Evolutionary conservation across 2,888 invertebrate genomes (phyloP).

Genomic region (Gortyna flavago): DNA sequence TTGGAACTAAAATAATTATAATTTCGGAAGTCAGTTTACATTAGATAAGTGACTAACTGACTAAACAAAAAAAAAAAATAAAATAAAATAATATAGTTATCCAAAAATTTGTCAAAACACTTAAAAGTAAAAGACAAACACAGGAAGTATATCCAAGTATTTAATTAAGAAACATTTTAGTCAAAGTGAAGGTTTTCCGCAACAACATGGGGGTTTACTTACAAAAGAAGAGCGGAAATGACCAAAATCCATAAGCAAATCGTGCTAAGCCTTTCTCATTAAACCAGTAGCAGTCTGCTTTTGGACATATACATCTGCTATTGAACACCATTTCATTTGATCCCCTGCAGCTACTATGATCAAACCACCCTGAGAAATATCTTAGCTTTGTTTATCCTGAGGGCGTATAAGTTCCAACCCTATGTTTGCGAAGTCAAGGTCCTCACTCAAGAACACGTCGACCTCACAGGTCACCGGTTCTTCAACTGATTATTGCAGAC

Average conservation of each 20-base stretch:
- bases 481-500: neutral
- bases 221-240: too few species aligned
- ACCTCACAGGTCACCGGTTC: neutral
- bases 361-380: too few species aligned
- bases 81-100: too few species aligned
- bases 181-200: too few species aligned
- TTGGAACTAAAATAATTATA: neutral
- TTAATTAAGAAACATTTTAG: too few species aligned
- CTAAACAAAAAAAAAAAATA: neutral
- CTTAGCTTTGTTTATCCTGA: too few species aligned
- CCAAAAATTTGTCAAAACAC: neutral
- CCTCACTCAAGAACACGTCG: too few species aligned
- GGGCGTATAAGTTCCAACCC: neutral
- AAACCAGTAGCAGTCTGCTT: too few species aligned
- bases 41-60: neutral
- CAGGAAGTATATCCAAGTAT: neutral
- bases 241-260: too few species aligned
- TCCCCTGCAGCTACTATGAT: neutral
- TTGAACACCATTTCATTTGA: neutral
- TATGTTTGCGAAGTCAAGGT: neutral
- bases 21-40: neutral
- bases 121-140: neutral
- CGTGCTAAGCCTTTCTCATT: too few species aligned
- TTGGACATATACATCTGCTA: too few species aligned
- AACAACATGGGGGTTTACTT: too few species aligned